Evolutionary conservation across 2,888 invertebrate species (phyloP).

Genomic region (Anoplius nigerrimus): DNA sequence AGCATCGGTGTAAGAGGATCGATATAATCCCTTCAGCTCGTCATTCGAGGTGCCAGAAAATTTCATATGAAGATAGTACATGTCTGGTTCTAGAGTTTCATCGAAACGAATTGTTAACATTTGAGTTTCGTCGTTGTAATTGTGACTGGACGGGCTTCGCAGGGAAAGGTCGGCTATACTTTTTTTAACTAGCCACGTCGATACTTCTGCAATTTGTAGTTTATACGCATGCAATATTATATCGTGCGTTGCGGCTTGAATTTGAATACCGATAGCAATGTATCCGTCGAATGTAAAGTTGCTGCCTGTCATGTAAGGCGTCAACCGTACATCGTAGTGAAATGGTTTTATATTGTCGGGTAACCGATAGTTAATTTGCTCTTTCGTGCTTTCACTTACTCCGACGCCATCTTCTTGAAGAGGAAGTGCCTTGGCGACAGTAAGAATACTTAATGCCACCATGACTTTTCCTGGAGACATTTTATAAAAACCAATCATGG

Average conservation of each 20-base stretch:
- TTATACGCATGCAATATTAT: conserved; percentile 39
- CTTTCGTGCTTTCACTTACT: neutral
- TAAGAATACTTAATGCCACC: too few species aligned
- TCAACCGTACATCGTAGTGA: conserved; percentile 77
- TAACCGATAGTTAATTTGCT: conserved; percentile 74
- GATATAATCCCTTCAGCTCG: conserved; percentile 21
- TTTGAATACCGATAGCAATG: conserved; percentile 27
- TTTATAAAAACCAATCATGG: too few species aligned
- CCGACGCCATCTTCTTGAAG: neutral
- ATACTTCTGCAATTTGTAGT: conserved; percentile 21
- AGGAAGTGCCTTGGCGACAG: neutral
- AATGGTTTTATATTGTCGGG: conserved; percentile 76
- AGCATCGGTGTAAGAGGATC: conserved; percentile 23
- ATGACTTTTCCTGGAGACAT: too few species aligned
- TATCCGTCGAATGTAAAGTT: conserved; percentile 46
- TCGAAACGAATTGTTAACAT: conserved; percentile 32
- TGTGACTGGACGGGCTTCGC: conserved; percentile 3
- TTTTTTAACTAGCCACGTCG: conserved; percentile 8
- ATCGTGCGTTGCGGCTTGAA: conserved; percentile 6
- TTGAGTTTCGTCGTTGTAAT: conserved; percentile 9
- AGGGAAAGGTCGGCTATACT: too few species aligned
- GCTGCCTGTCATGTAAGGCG: conserved; percentile 74
- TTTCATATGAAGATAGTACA: conserved; percentile 17
- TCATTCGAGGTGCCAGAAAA: conserved; percentile 19
- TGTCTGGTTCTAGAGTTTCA: neutral